Evolutionary conservation across 2,797 vertebrate species (phyloP), one percentile per base, ranked within the genome.

Genomic region (Onychomys leucogaster): DNA sequence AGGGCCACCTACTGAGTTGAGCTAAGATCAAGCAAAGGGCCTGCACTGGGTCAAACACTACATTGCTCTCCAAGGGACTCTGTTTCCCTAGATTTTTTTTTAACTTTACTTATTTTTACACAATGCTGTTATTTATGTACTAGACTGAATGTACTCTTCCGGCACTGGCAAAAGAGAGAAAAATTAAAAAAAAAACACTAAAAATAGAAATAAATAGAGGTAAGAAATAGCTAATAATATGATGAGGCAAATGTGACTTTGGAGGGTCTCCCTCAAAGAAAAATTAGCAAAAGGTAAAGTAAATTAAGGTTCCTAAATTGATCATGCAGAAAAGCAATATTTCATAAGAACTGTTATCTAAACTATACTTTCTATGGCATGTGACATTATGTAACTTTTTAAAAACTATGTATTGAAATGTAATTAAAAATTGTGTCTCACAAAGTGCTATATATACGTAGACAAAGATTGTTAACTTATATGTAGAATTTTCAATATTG

Each of bases 1-100:
- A 94, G 63, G 89, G 89, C 87, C 76, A 92, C 93, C 69, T 71
- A 89, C 82, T 95, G 84, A 93, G 84, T 83, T 32, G 81, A 93
- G 41, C 17, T 46, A 84, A 71, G 23, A 75, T 59, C 23, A 92
- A 83, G 12, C 23, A n/a, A 84, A 94, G 92, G 34, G 14, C 13
- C 61, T 17, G 63, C n/a, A 3, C 27, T 90, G 32, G 13, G 41
- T 92, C 46, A 94, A 75, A 76, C 46, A 37, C 34, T 83, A 49
- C 49, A 25, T 69, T 77, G 34, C 85, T n/a, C 5, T 77, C 57
- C 32, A 57, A 21, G 23, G 5, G 19, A 46, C 75, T 52, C 63
- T 57, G 37, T 2, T 94, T 96, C 17, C 41, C 82, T 84, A 49
- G n/a, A 82, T 55, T 88, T 80, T 89, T 78, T 89, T 95, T 34